Percentiles rank a stretch among this genome's conserved stretches.
phyloP scores from a whole-genome alignment of 2,888 invertebrate species.

The Idaea dimidiata region DNA sequence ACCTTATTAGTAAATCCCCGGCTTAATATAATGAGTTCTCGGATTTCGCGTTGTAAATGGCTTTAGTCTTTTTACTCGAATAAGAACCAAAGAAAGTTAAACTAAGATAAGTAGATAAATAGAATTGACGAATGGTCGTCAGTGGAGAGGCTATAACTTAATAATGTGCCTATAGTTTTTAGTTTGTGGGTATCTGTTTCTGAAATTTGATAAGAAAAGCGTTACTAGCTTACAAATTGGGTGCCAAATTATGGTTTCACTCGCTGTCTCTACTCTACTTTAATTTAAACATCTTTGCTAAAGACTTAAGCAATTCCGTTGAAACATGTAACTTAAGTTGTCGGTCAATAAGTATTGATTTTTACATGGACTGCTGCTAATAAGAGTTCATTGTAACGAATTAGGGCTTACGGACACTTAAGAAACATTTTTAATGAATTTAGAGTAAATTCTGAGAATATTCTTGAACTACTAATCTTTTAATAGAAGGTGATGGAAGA shows the following conservation, averaged over 20 bases:
- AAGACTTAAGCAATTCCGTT: not conserved
- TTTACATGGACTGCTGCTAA: conserved; percentile 13
- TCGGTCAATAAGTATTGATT: conserved; percentile 28
- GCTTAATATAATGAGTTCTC: conserved; percentile 50
- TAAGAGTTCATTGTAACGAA: not conserved
- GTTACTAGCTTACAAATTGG: not conserved
- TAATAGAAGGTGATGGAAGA: not conserved
- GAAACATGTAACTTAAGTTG: not conserved
- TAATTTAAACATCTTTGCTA: not conserved
- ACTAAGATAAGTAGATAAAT: too few relatives aligned
- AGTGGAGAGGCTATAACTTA: too few relatives aligned
- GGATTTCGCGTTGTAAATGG: conserved; percentile 32
- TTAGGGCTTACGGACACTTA: not conserved
- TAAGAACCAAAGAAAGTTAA: not conserved
- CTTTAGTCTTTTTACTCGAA: not conserved
- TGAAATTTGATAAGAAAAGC: not conserved
- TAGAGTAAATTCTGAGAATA: not conserved
- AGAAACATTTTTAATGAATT: not conserved
- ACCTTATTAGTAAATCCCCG: conserved; percentile 45
- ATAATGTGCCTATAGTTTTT: too few relatives aligned
- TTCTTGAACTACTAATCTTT: not conserved
- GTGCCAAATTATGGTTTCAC: not conserved
- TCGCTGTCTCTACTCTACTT: not conserved
- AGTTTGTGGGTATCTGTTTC: too few relatives aligned
- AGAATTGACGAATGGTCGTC: too few relatives aligned